Evolutionary conservation across 2,113 vertebrate species (phyloP), one percentile per base, ranked within the genome.

Genomic region (Echinops telfairi): DNA sequence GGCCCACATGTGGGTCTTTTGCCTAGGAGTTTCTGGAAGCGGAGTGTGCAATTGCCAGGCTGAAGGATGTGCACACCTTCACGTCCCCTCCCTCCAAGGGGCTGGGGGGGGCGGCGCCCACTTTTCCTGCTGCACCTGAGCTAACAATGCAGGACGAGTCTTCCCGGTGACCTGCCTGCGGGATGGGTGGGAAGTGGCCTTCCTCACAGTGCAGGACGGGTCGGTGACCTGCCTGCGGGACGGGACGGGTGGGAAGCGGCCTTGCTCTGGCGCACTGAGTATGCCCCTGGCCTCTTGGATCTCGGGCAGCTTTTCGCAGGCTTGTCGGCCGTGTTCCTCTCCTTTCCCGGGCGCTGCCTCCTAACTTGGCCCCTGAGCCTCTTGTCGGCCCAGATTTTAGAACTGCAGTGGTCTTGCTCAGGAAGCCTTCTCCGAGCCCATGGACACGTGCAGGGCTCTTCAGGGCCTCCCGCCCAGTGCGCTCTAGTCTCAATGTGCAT

Each of bases 241-340:
- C 47, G 17, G 40, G 53, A n/a, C n/a, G n/a, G n/a, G n/a, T n/a
- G n/a, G n/a, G n/a, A n/a, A n/a, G n/a, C n/a, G n/a, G n/a, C n/a
- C n/a, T n/a, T 80, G 29, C n/a, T n/a, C n/a, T n/a, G 43, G 47
- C 33, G 20, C 66, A 71, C 38, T 38, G 22, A 43, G 29, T 38
- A 12, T 60, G 12, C 33, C 60, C 53, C 71, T 78, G 60, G 11
- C 60, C 60, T 70, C 33, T 64, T 2, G 16, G 71, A 77, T 27
- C 16, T 7, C 17, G 19, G 70, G 43, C 86, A 14, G 33, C 47
- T 68, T 43, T 82, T 38, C 2, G 5, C 57, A 25, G 38, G 33
- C 77, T 88, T 83, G 64, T 77, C 66, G 70, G 58, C 71, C 70
- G 57, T 88, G 58, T 93, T 10, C 10, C 70, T 36, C 47, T 89